Base-by-base conservation (phyloP, 2,113 vertebrate species). In the Zapus hudsonius region DNA sequence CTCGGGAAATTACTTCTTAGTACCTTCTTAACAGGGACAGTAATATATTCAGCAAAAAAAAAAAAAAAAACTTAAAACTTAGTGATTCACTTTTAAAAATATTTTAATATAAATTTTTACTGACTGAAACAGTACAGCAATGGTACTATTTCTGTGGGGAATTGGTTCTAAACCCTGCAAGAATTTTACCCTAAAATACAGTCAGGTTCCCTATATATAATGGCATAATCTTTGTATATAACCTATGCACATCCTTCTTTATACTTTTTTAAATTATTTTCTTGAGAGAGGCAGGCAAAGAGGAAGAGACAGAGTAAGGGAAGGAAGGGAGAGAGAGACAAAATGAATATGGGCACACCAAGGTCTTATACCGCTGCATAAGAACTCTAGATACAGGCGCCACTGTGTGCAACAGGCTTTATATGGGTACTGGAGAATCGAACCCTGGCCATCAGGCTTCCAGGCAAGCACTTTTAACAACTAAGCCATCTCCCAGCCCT, bases 41-140 rank as follows among this genome's bases (percentile, higher is more conserved):
- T 74, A n/a, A 87, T 57, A 38, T 90, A 89, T 64, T 47, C 47
- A 12, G 12, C 12, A 47, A 47, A 47, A 47, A 47, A 47, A 47
- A 47, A 47, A 8, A 12, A n/a, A 95, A 5, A 92, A 92, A 90
- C 29, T 67, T 40, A n/a, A 87, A 57, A 67, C 67, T 90, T 78
- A 57, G 8, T 47, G 78, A 27, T 25, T 84, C 22, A 72, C 63
- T 75, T 76, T 74, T 5, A 36, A 72, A 84, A 61, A 72, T n/a
- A 23, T 72, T 57, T 42, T 70, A 23, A 74, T 82, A 38, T 78
- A 87, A 83, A 3, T 42, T 92, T 79, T 89, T 29, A 67, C 79
- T 91, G 57, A 81, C 84, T 87, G 88, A 94, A 90, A n/a, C 47
- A 89, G 15, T 47, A 89, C 5, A 64, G 36, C 76, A 93, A 80